Base-by-base conservation (phyloP, 1,140 invertebrate genomes). In the Rhagoletis zephyria region DNA sequence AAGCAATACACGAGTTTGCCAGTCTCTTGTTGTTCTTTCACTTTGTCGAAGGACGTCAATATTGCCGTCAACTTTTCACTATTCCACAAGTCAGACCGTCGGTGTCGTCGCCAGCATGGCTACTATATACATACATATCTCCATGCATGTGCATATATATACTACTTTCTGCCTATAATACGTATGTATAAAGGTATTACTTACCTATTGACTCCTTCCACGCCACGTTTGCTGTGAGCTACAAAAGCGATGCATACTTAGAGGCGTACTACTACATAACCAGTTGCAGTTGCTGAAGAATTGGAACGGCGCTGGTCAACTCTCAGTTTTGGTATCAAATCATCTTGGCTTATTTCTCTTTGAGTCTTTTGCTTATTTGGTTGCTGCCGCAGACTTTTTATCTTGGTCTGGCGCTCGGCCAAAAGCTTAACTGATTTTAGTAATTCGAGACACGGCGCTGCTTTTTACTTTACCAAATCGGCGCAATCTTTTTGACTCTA, bases 41-140 rank as follows among this genome's bases (percentile, higher is more conserved):
- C 30, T 9, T 19, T 81, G 51, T 81, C 19, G 74, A 81, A 81
- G 74, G 74, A 81, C 74, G 48, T 81, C 74, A 56, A 81, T 56
- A 81, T 56, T 81, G 48, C 74, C 74, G 51, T 81, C 48, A 74
- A 48, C 16, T 81, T 30, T 81, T 30, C 6, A 81, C 74, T 56
- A 81, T 81, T 42, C 19, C 74, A 2, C 0, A 45, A 16, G 67
- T 56, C 42, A 48, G 14, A 74, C 42, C 3, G 16, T 30, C 42
- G 12, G 14, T 45, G 19, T 56, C 42, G 74, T n/a, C 74, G 48
- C 74, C 74, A 19, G 19, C 16, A 81, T 19, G 51, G 6, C 74
- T 30, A 0, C 0, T 74, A 74, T 4, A 74, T 74, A 59, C 40
- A 12, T 85, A 85, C 19, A 19, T 67, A 81, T 59, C 4, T 48